A percentile compares a stretch with the other conserved stretches of the same genome.
These are phyloP conservation scores for Clarias batrachus DNA, from an alignment of 2,113 vertebrate genomes.

Conservation along the genomic window DNA sequence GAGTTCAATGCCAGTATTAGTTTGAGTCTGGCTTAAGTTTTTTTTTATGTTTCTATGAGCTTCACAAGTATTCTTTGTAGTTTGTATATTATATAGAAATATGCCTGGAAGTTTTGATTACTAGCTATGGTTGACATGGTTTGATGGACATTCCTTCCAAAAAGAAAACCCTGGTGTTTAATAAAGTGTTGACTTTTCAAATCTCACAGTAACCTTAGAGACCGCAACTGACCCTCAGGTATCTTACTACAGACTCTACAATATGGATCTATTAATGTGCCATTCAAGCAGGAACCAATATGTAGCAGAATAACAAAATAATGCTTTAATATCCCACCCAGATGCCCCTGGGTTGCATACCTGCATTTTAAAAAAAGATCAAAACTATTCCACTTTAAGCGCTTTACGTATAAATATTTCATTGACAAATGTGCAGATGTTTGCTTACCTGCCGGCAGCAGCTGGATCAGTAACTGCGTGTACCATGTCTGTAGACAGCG, in stretches of 20 bases:
- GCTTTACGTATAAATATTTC: neutral
- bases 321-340: neutral
- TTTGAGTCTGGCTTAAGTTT: neutral
- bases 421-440: neutral
- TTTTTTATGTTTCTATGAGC: neutral
- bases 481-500: slow-evolving; percentile 95
- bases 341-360: neutral
- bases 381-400: neutral
- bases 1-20: neutral
- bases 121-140: neutral
- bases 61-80: neutral
- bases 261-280: neutral
- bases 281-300: neutral
- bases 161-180: neutral
- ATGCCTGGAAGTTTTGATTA: neutral
- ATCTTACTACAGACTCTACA: neutral
- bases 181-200: neutral
- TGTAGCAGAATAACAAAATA: neutral
- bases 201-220: neutral
- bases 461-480: slow-evolving; percentile 89
- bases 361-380: neutral
- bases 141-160: neutral
- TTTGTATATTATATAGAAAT: neutral
- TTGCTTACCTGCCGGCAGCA: slow-evolving; percentile 81
- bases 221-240: neutral